phyloP scores from a whole-genome alignment of 2,888 invertebrate species.

The Cheilosia scutellata region DNA sequence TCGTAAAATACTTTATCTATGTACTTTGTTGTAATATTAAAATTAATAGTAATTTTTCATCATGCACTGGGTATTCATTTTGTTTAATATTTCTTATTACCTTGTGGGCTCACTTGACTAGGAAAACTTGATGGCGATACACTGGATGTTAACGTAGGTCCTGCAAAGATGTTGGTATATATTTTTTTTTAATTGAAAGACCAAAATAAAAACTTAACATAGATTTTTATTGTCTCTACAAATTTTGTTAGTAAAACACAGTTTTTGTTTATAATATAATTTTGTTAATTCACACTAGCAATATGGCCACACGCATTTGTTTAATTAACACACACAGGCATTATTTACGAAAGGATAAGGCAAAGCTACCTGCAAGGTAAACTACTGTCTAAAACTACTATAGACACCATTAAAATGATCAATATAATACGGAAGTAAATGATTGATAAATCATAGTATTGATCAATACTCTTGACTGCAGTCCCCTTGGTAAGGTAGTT shows the following conservation, averaged over 20 bases:
- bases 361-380: slow-evolving; percentile 28
- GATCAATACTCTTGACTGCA: slow-evolving; percentile 2
- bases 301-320: slow-evolving; percentile 24
- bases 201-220: background rate
- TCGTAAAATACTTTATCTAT: no score
- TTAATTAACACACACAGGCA: slow-evolving; percentile 27
- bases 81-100: slow-evolving; percentile 47
- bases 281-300: slow-evolving; percentile 36
- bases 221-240: slow-evolving; percentile 9
- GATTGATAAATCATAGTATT: slow-evolving; percentile 22
- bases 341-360: slow-evolving; percentile 44
- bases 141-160: slow-evolving; percentile 77
- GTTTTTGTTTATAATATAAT: background rate
- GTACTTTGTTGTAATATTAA: no score
- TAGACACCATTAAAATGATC: slow-evolving; percentile 26
- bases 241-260: slow-evolving; percentile 42
- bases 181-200: slow-evolving; percentile 1
- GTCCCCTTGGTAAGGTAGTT: slow-evolving; percentile 21
- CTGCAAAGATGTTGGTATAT: slow-evolving; percentile 67
- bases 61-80: no score
- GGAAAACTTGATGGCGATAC: slow-evolving; percentile 79
- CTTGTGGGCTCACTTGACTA: slow-evolving; percentile 79
- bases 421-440: slow-evolving; percentile 3
- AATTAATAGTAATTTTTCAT: no score
- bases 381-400: slow-evolving; percentile 44